Percentiles rank a stretch among this genome's conserved stretches.
Evolutionary conservation across 1,140 invertebrate genomes (phyloP).

Genomic region (Leptopilina boulardi): DNA sequence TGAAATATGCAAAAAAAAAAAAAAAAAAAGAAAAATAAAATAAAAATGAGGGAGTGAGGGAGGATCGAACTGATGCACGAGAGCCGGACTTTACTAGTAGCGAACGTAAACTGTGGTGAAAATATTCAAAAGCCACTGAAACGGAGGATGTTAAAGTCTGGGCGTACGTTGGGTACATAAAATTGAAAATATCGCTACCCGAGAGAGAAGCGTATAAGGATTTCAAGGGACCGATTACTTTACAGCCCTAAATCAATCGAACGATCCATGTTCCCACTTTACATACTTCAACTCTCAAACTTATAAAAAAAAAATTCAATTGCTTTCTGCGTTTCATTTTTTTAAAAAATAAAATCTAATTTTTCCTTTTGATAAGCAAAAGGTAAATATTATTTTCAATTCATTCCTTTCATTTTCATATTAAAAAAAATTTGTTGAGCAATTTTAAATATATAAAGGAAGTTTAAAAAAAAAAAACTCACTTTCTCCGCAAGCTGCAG

Average conservation of each 20-base stretch:
- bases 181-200: constrained; percentile 58
- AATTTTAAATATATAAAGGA: too few species aligned
- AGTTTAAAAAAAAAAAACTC: too few species aligned
- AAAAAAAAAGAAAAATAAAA: not conserved
- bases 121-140: constrained; percentile 57
- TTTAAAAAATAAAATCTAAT: not conserved
- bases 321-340: not conserved
- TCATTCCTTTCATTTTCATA: not conserved
- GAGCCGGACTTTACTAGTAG: constrained; percentile 41
- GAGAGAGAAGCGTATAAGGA: constrained; percentile 37
- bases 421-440: too few species aligned
- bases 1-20: constrained; percentile 61
- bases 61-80: constrained; percentile 52
- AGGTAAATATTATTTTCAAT: not conserved
- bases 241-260: constrained; percentile 61
- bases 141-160: constrained; percentile 57
- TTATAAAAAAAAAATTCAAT: not conserved
- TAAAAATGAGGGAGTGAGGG: constrained; percentile 6
- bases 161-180: constrained; percentile 52
- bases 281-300: constrained; percentile 23
- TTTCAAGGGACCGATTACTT: constrained; percentile 58
- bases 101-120: constrained; percentile 42
- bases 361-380: not conserved
- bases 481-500: constrained; percentile 59
- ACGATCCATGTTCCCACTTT: constrained; percentile 48